Base-by-base conservation (phyloP, 2,113 vertebrate species). In the Chunga burmeisteri region DNA sequence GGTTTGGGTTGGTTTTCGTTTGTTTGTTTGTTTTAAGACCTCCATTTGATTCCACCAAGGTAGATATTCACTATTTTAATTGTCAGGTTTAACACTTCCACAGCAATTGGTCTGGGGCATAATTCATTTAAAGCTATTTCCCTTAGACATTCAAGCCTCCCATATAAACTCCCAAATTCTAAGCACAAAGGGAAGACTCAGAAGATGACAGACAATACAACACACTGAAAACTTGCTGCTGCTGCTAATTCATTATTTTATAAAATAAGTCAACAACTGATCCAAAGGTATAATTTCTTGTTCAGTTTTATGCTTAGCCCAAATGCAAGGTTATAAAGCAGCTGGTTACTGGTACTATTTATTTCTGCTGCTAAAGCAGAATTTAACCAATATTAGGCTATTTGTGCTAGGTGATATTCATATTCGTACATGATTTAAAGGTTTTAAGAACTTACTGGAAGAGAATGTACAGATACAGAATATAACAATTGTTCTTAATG, bases 401-500 rank as follows among this genome's bases (percentile, higher is more conserved):
- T 63, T 58, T 86, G 30, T 67, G 52, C 19, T 68, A 32, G 53
- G 6, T 22, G 27, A 46, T 74, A n/a, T 10, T 10, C 15, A 42
- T 83, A 81, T 62, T 77, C 2, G 4, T 73, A 58, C 34, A 63
- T 44, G 44, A 93, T 46, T 65, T 73, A 61, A 88, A 70, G 58
- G 25, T 92, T 93, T 86, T 18, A 70, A 86, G 80, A 70, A 71
- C 42, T 78, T 92, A 80, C 23, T 85, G 79, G 62, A 94, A 94
- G 58, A 82, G n/a, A 86, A 72, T 40, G 34, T 22, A 55, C 21
- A 89, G 46, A 81, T 34, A 68, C 14, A 90, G 52, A 72, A 68
- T 47, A 11, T 68, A 85, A 94, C 1, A 16, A 90, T 81, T 74
- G 5, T 26, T 91, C 55, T 86, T 74, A 75, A 36, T 52, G 59